These are phyloP conservation scores for Brachypodius melanocephalos DNA, from an alignment of 2,113 vertebrate species.

Conservation along the genomic window DNA sequence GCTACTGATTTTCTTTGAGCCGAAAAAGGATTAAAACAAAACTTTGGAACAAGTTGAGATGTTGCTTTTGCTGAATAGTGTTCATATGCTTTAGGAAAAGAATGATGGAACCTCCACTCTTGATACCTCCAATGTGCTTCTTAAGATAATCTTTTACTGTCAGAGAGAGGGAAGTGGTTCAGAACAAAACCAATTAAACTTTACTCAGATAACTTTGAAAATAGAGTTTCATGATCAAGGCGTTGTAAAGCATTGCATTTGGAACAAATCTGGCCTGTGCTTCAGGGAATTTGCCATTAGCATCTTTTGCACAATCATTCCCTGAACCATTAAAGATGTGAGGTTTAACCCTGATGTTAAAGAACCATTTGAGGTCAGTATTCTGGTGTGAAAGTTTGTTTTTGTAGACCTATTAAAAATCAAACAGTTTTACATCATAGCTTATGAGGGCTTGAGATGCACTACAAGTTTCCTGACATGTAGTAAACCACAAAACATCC, in stretches of 20 bases:
- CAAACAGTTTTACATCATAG: not conserved
- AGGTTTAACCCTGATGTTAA: not conserved
- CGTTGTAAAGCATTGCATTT: conserved; percentile 57
- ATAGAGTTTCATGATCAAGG: conserved; percentile 28
- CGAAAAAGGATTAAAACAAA: not conserved
- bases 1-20: not conserved
- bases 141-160: not conserved
- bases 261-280: not conserved
- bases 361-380: not conserved
- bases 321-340: not conserved
- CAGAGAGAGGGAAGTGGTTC: not conserved
- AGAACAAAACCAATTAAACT: conserved; percentile 18
- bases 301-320: not conserved
- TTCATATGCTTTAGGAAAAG: not conserved
- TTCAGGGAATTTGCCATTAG: conserved; percentile 17
- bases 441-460: not conserved
- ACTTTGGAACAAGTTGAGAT: not conserved
- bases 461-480: not conserved
- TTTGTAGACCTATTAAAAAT: not conserved
- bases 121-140: not conserved
- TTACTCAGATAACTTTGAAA: conserved; percentile 16
- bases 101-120: not conserved
- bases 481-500: conserved; percentile 24
- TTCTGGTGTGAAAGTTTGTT: not conserved
- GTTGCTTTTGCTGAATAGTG: not conserved